Evolutionary conservation across 1,140 invertebrate genomes (phyloP).

Genomic region (Manduca sexta): DNA sequence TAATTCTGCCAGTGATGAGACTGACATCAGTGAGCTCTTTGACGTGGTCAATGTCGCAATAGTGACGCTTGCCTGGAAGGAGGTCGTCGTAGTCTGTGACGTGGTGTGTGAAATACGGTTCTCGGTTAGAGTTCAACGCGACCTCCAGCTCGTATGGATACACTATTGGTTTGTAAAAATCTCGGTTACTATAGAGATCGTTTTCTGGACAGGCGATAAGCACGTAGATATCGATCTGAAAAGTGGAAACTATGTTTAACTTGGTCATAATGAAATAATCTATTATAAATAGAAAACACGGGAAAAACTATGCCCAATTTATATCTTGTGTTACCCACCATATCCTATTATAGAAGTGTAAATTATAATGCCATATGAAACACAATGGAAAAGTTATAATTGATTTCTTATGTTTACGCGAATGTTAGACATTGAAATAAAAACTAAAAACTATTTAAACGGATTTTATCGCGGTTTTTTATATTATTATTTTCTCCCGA

Average conservation of each 20-base stretch:
- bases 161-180: conserved; percentile 92
- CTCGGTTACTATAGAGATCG: conserved; percentile 85
- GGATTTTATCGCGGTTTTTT: no score
- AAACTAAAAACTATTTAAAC: no score
- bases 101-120: conserved; percentile 76
- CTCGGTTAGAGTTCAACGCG: conserved; percentile 82
- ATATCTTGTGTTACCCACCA: no score
- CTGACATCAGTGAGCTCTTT: conserved; percentile 77
- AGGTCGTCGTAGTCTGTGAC: conserved; percentile 85
- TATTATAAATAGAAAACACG: no score
- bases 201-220: conserved; percentile 93
- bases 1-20: conserved; percentile 79
- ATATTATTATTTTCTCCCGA: no score
- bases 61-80: conserved; percentile 76
- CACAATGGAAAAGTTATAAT: no score
- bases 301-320: no score
- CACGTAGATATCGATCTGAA: conserved; percentile 91
- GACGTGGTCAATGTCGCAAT: conserved; percentile 72
- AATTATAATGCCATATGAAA: no score
- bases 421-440: no score
- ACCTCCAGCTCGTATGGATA: conserved; percentile 95
- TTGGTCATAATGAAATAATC: no score
- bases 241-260: conserved; percentile 8
- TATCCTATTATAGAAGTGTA: no score
- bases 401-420: no score